Conservation (phyloP, 1,140 invertebrate species). For the Sycophaga agraensis region DNA sequence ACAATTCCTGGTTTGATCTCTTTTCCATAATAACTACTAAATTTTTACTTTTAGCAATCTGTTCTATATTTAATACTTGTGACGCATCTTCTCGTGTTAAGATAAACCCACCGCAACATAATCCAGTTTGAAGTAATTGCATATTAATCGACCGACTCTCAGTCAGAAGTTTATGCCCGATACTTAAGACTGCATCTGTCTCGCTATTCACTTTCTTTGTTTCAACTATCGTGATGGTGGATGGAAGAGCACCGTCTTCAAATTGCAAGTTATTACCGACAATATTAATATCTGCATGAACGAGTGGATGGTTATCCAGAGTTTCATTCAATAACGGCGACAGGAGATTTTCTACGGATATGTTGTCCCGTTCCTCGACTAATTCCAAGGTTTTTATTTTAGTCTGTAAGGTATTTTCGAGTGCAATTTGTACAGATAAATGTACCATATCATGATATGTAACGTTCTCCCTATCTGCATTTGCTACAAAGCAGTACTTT, state of each 20-base stretch:
- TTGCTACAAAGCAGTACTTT: constrained; percentile 57
- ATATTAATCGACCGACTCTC: constrained; percentile 33
- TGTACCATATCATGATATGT: constrained; percentile 57
- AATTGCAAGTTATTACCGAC: constrained; percentile 44
- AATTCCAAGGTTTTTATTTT: constrained; percentile 76
- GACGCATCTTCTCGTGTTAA: constrained; percentile 55
- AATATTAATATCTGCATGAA: constrained; percentile 62
- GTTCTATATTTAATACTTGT: background rate
- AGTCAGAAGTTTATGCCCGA: constrained; percentile 48
- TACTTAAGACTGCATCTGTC: constrained; percentile 60
- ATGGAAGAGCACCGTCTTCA: constrained; percentile 56
- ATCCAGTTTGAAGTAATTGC: constrained; percentile 37
- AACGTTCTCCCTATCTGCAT: constrained; percentile 40
- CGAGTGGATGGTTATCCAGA: constrained; percentile 62
- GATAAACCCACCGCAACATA: constrained; percentile 56
- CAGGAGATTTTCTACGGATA: constrained; percentile 60
- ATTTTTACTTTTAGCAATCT: constrained; percentile 25
- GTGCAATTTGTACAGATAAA: constrained; percentile 67
- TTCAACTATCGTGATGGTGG: constrained; percentile 63
- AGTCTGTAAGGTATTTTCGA: constrained; percentile 73
- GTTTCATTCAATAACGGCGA: constrained; percentile 53
- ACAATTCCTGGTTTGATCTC: constrained; percentile 39
- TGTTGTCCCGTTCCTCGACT: constrained; percentile 58
- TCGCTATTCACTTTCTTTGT: constrained; percentile 61
- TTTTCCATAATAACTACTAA: constrained; percentile 44